These are phyloP conservation scores for Watsonalla cultraria DNA, from an alignment of 2,888 invertebrate genomes.

Conservation along the genomic window DNA sequence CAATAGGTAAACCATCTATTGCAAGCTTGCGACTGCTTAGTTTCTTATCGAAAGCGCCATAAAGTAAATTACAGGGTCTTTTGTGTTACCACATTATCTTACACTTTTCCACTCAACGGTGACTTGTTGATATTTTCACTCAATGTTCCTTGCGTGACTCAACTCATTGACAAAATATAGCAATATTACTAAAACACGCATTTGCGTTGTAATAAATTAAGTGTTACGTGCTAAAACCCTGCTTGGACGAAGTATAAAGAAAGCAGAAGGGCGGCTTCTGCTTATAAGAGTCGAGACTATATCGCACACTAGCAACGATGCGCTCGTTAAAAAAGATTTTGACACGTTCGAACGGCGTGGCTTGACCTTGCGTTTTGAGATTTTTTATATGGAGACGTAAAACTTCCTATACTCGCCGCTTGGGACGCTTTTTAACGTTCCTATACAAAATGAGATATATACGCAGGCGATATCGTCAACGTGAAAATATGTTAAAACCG, in stretches of 20 bases:
- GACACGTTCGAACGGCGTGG: too few species aligned
- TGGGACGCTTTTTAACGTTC: too few species aligned
- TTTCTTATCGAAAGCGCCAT: neutral
- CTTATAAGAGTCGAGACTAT: too few species aligned
- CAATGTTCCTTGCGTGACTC: slow-evolving; percentile 22
- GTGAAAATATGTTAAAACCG: too few species aligned
- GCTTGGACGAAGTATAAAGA: neutral
- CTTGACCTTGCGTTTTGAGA: too few species aligned
- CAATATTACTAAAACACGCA: slow-evolving; percentile 23
- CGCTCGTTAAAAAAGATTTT: too few species aligned
- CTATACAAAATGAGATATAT: too few species aligned
- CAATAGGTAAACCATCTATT: neutral
- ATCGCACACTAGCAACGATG: too few species aligned
- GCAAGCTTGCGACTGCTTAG: neutral
- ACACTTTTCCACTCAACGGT: slow-evolving; percentile 1
- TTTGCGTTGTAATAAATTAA: slow-evolving; percentile 14
- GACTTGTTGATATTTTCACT: slow-evolving; percentile 18
- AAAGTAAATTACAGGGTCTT: neutral
- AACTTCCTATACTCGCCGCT: too few species aligned
- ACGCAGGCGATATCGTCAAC: too few species aligned
- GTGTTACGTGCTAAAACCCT: neutral
- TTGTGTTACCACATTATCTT: neutral
- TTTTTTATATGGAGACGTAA: too few species aligned
- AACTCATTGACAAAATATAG: slow-evolving; percentile 8
- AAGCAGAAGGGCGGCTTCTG: too few species aligned